Conservation (phyloP, 1,140 invertebrate species). For the Homarus americanus region DNA sequence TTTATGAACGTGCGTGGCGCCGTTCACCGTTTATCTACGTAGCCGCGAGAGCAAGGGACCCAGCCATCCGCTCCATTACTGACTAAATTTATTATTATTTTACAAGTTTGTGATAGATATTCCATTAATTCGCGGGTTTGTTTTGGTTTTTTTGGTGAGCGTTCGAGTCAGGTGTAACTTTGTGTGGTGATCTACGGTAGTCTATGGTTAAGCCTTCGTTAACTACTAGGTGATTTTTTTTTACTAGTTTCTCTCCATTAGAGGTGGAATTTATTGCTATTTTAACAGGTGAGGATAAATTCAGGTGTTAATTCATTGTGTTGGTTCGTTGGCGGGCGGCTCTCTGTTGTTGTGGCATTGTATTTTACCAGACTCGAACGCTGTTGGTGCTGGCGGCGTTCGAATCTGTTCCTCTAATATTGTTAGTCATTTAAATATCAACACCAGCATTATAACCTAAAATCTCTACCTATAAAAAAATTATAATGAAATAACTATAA, state of each 20-base stretch:
- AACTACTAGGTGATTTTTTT: too few species aligned
- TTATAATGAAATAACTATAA: too few species aligned
- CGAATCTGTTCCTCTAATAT: background rate
- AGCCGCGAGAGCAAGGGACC: too few species aligned
- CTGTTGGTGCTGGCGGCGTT: background rate
- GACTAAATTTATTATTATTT: background rate
- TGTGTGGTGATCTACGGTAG: too few species aligned
- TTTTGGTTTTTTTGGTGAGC: too few species aligned
- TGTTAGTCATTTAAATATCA: too few species aligned
- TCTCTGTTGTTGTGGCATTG: constrained; percentile 18
- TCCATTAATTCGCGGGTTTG: background rate
- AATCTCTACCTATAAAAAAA: too few species aligned
- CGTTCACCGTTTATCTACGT: too few species aligned
- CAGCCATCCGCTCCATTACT: background rate
- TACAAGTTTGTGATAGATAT: background rate
- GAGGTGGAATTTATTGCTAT: constrained; percentile 11
- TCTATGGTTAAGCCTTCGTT: too few species aligned
- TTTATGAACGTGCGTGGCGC: background rate
- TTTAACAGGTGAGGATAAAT: constrained; percentile 27
- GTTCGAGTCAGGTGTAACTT: too few species aligned
- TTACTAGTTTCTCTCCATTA: too few species aligned
- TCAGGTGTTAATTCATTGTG: background rate
- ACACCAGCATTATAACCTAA: too few species aligned
- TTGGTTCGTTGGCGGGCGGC: background rate
- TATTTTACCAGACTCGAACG: constrained; percentile 38